These are phyloP conservation scores for Mus minutoides DNA, from an alignment of 2,797 vertebrate species.

Conservation along the genomic window DNA sequence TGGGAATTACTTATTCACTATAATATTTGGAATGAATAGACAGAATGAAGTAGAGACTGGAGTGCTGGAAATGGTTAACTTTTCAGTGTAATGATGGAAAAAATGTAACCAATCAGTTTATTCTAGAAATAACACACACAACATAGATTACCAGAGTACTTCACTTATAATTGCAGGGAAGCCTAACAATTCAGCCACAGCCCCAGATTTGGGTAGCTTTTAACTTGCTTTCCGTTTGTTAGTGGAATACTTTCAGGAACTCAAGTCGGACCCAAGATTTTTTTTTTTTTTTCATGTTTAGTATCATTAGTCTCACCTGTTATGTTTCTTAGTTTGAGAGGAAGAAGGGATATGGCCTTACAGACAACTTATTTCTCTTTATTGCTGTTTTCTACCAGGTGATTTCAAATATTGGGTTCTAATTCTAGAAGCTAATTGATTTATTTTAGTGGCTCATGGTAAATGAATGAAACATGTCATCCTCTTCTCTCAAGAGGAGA, in stretches of 20 bases:
- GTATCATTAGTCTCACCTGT: background rate
- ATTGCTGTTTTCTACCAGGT: background rate
- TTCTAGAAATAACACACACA: background rate
- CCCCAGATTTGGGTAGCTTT: background rate
- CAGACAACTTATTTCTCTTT: background rate
- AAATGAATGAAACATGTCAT: background rate
- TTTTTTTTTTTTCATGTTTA: background rate
- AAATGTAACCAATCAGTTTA: background rate
- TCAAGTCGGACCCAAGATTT: background rate
- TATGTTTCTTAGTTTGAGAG: background rate
- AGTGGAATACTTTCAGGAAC: background rate
- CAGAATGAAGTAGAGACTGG: background rate
- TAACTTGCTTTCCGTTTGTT: background rate
- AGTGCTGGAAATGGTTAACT: background rate
- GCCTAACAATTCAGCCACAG: background rate
- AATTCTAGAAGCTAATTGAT: background rate
- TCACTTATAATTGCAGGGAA: background rate
- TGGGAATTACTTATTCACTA: background rate
- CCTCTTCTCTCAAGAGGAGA: background rate
- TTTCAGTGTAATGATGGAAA: background rate
- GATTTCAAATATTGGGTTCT: background rate
- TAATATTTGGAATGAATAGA: slow-evolving; percentile 2
- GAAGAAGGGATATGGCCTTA: background rate
- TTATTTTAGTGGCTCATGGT: background rate
- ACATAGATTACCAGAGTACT: background rate